Evolutionary conservation across 1,140 invertebrate species (phyloP), one percentile per base, ranked within the genome.

Genomic region (Sitodiplosis mosellana): DNA sequence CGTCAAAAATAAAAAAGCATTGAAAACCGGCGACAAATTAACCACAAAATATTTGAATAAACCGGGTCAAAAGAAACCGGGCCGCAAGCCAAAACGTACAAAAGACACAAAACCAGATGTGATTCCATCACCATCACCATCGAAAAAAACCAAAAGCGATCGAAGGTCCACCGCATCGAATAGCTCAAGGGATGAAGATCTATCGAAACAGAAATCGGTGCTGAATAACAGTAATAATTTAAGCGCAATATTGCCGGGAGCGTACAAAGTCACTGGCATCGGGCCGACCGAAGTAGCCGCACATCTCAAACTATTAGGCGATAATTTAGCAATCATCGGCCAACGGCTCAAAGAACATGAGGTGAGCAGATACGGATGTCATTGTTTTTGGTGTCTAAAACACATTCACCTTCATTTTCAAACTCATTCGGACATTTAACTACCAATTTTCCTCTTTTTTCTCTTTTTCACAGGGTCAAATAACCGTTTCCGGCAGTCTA

Each of bases 251-350:
- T 46, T 8, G 48, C 59, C 68, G 38, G 66, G 54, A 48, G 57
- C 71, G 50, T 76, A 72, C 55, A 80, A 86, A 68, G 75, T 78
- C 14, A 74, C 78, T 36, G 84, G 81, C 40, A 88, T 83, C 12
- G 79, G 84, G 37, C 83, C 89, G 0, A 77, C 91, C 2, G 90
- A 96, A 66, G 83, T 90, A 18, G 90, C 90, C 3, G 89, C 91
- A 0, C 90, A 96, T 68, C 70, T 97, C 1, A 87, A 88, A 49
- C 71, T 96, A 20, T 69, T 97, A 1, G 91, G 92, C 1, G 91
- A 95, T 61, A 94, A 88, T 57, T 70, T 97, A 6, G 83, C 82
- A 19, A 89, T 90, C 54, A 94, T 96, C 56, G 91, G 91, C 1
- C 85, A 89, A 64, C 68, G 89, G 33, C 72, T 96, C 1, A 90